Base-by-base conservation (phyloP, 2,888 invertebrate species). In the Drosophila affinis region DNA sequence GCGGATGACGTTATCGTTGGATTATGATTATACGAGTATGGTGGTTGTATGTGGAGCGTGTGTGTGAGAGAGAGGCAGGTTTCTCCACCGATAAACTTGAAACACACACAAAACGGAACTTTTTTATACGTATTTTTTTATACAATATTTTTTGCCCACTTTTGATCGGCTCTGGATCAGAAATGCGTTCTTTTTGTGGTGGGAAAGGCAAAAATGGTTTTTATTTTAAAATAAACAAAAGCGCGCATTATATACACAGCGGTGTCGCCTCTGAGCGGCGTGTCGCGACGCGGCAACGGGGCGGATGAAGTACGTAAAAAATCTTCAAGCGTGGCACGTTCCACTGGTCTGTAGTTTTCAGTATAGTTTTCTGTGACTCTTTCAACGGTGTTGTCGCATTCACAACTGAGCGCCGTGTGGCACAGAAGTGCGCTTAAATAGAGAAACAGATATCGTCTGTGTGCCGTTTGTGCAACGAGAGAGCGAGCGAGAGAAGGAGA, bases 171-270 rank as follows among this genome's bases (percentile, higher is more conserved):
- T 78, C 65, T 75, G 51, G 75, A 67, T 79, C 68, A 89, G 76
- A 81, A 85, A 84, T 84, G 81, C 89, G 90, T 90, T 89, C 90
- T 90, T 89, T 90, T 90, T 67, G 82, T 87, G 65, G 90, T 90
- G 72, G 90, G 87, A 77, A 79, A 89, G 75, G 89, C 89, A 62
- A 90, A 90, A 72, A 89, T 90, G 58, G 87, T 85, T 85, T 82
- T 79, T 64, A 90, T 89, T 87, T 89, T 90, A 49, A 87, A 87
- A 68, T 87, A 87, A 72, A 87, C 79, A 78, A 87, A 87, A 76
- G 71, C 79, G 74, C 62, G 76, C 86, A 86, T 85, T 76, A 81
- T 86, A 72, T 78, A 74, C 63, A 65, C 71, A 46, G 67, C 53
- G 56, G 47, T 54, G 72, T 55, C 75, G 75, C 67, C 29, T 29